Percentiles rank a stretch among this genome's conserved stretches.
Conservation (phyloP, 1,140 invertebrate species). For the Lamellibrachia luymesi region DNA sequence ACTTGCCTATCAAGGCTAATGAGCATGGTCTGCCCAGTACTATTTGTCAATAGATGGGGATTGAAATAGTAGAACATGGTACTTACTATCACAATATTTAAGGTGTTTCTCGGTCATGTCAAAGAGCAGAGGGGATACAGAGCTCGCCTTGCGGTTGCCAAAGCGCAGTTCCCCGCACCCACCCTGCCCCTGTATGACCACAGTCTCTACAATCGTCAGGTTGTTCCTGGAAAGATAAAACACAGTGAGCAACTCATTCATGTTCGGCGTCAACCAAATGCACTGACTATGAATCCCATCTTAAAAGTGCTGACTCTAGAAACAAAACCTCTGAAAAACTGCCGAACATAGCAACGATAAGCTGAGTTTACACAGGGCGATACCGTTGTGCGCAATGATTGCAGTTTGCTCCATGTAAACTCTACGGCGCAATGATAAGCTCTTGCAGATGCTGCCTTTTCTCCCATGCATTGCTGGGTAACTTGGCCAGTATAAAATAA, state of each 20-base stretch:
- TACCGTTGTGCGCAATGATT: too few species aligned
- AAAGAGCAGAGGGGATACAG: constrained; percentile 68
- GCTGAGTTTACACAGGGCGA: too few species aligned
- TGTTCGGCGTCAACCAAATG: neutral
- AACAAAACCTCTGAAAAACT: neutral
- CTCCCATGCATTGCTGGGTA: too few species aligned
- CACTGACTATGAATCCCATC: neutral
- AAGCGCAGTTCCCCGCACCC: constrained; percentile 84
- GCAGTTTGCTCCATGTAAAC: too few species aligned
- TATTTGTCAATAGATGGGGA: too few species aligned
- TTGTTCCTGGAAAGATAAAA: constrained; percentile 76
- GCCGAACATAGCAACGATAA: neutral
- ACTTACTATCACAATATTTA: constrained; percentile 75
- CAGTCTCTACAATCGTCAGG: constrained; percentile 83
- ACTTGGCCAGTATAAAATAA: too few species aligned
- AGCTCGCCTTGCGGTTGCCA: constrained; percentile 82
- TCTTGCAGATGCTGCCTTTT: too few species aligned
- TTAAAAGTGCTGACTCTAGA: neutral
- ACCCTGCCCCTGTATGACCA: constrained; percentile 78
- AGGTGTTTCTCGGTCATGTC: constrained; percentile 76
- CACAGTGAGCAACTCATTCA: neutral
- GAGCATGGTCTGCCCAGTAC: too few species aligned
- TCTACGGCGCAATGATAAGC: too few species aligned
- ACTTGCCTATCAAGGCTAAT: too few species aligned
- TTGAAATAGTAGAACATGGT: neutral